Conservation (phyloP, 2,888 invertebrate species). For the Lepidocyrtinus sp. region DNA sequence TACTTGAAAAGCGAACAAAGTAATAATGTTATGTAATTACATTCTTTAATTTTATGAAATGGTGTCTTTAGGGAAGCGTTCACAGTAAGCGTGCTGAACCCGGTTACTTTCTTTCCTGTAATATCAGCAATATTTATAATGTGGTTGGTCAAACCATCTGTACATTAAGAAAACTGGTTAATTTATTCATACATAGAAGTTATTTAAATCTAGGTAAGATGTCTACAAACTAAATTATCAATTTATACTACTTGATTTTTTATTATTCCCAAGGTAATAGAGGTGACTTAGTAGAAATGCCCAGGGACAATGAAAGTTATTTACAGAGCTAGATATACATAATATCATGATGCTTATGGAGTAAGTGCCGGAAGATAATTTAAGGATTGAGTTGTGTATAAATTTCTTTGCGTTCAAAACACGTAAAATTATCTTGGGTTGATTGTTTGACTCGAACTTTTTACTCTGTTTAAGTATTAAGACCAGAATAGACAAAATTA, state of each 20-base stretch:
- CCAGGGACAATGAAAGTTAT: background rate
- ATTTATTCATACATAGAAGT: background rate
- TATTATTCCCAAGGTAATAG: background rate
- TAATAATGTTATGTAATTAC: too few species aligned
- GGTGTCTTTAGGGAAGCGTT: slow-evolving; percentile 41
- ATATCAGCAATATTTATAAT: slow-evolving; percentile 43
- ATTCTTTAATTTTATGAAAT: slow-evolving; percentile 22
- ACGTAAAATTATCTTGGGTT: background rate
- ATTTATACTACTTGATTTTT: background rate
- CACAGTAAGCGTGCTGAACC: slow-evolving; percentile 59
- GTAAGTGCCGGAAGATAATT: background rate
- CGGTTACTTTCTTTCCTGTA: slow-evolving; percentile 53
- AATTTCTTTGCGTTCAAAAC: background rate
- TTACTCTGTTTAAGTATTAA: slow-evolving; percentile 29
- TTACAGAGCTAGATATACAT: background rate
- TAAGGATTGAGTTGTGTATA: background rate
- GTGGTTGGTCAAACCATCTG: background rate
- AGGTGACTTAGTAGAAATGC: background rate
- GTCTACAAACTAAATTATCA: background rate
- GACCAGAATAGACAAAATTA: background rate
- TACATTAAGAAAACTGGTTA: background rate
- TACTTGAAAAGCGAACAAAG: too few species aligned
- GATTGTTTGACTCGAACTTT: background rate
- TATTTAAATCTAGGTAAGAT: too few species aligned
- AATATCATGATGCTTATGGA: background rate